Evolutionary conservation across 2,113 vertebrate genomes (phyloP).

Genomic region (Pituophis catenifer): DNA sequence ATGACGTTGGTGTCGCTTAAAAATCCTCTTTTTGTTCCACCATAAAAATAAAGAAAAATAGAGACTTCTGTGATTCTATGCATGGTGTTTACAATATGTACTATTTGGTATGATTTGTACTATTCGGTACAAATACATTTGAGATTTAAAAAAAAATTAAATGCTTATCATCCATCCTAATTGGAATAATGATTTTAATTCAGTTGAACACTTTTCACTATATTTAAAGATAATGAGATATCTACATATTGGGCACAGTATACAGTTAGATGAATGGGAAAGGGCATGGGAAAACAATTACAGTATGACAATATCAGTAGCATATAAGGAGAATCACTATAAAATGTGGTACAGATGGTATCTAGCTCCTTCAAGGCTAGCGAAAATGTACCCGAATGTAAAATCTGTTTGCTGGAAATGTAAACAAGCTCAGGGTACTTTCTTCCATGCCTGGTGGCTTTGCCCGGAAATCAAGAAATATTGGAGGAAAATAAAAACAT

Average conservation of each 20-base stretch:
- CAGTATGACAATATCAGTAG: too few species aligned
- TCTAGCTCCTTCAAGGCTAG: too few species aligned
- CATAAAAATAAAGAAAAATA: not conserved
- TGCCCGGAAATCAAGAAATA: too few species aligned
- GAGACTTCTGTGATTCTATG: not conserved
- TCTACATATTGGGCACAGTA: not conserved
- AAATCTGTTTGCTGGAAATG: too few species aligned
- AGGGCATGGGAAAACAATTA: too few species aligned
- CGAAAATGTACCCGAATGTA: too few species aligned
- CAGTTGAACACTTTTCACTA: slow-evolving; percentile 27
- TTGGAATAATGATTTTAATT: slow-evolving; percentile 30
- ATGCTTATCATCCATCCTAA: slow-evolving; percentile 30
- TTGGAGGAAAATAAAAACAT: too few species aligned
- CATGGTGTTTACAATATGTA: not conserved
- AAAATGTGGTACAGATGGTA: too few species aligned
- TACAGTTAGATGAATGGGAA: too few species aligned
- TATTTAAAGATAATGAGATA: slow-evolving; percentile 16
- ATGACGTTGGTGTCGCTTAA: not conserved
- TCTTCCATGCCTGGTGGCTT: too few species aligned
- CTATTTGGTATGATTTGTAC: slow-evolving; percentile 30
- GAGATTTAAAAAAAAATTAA: not conserved
- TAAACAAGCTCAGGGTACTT: too few species aligned
- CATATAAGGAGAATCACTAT: too few species aligned
- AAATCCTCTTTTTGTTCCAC: not conserved
- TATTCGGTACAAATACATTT: slow-evolving; percentile 33